Base-by-base conservation (phyloP, 2,113 vertebrate genomes). In the Mola mola region DNA sequence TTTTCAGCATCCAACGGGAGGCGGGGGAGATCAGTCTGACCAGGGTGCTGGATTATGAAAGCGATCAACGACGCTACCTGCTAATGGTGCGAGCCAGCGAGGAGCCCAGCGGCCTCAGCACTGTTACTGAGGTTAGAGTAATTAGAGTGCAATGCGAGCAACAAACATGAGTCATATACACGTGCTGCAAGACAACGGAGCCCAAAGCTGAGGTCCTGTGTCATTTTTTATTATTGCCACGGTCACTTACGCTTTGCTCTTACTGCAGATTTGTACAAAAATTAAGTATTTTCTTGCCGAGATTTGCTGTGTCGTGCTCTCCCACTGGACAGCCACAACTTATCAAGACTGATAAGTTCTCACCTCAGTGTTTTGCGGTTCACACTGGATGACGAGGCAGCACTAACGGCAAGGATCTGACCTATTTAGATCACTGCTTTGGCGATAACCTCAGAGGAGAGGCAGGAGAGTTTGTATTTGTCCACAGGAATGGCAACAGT, bases 81-180 rank as follows among this genome's bases (percentile, higher is more conserved):
- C 84, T 96, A 47, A 83, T 94, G 71, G 92, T 94, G 59, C 88
- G 91, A 79, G 94, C 93, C 72, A 90, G 87, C 0, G 95, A 96
- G 75, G 73, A 81, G 2, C 77, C 86, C 5, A 86, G 88, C 20
- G 83, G 90, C 51, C 87, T 95, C 41, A 94, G 93, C 75, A 91
- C 89, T 28, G 89, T 89, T 55, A 89, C 89, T 0, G 94, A 96
- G 94, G 95, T 96, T 59, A 62, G 88, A 79, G 38, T 46, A 50
- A 61, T 53, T 26, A 66, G 11, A 49, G 33, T n/a, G 36, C 4
- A 26, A 71, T 25, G 19, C 2, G 28, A 22, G 13, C 36, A 29
- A 25, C 5, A 47, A 65, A 55, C 1, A 15, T 12, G 58, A 51
- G 40, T 68, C 55, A 17, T 4, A 1, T 6, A n/a, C 28, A 9